Evolutionary conservation across 2,113 vertebrate species (phyloP), one percentile per base, ranked within the genome.

Genomic region (Recurvirostra avosetta): DNA sequence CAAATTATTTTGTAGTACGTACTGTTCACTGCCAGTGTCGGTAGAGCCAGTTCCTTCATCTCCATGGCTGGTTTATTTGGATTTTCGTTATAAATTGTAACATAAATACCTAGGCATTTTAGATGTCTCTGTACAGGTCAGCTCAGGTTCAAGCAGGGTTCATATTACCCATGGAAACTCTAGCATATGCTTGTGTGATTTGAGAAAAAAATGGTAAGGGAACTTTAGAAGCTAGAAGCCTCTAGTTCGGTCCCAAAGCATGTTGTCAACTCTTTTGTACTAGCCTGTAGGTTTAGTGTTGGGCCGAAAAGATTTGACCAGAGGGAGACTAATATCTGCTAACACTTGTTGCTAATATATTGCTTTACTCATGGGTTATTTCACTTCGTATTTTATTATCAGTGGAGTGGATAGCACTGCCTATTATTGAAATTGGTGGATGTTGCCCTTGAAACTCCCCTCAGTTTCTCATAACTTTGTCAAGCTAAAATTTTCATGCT

Each of bases 281-380:
- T 67, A 71, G 56, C 38, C 40, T 89, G n/a, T 72, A 81, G 73
- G 73, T 86, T 94, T 95, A 87, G 75, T 65, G 66, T 78, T 85
- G 73, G 53, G 14, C 61, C 34, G 52, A 61, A 94, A 66, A 75
- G 68, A 74, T 94, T 77, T 84, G 72, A 88, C 32, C 75, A 62
- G 83, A 86, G 53, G 36, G 75, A 91, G 52, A 53, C 53, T 66
- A 83, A 90, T 94, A 90, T 86, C 75, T 94, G 12, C 40, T 82
- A 92, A 86, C 49, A 29, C 34, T 45, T 40, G 18, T 66, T 92
- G 25, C 62, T 88, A 90, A 75, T 63, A 58, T 71, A 90, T 55
- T 92, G 62, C 88, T 82, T 94, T 93, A 90, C 67, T 95, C 7
- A 4, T 76, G 75, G 86, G 50, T 94, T 93, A 62, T 95, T 96